A percentile compares a stretch with the other conserved stretches of the same genome.
Conservation (phyloP, 2,113 vertebrate genomes). For the Acrocephalus kingi region DNA sequence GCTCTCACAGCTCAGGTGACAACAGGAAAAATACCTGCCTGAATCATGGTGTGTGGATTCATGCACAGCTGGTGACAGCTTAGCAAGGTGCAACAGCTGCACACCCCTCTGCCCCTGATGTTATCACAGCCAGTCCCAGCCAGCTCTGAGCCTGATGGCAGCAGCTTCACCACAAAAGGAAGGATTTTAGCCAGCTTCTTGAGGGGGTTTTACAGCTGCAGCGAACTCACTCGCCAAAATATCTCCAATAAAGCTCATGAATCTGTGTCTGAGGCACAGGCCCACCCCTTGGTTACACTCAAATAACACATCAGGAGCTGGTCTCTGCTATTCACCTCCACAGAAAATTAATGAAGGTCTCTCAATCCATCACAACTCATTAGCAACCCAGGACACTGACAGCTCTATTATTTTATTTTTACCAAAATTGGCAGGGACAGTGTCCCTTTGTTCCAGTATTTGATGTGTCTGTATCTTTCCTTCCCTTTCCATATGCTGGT, state of each 20-base stretch:
- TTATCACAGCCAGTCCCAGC: background rate
- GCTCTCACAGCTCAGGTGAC: background rate
- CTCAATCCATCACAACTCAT: background rate
- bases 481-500: background rate
- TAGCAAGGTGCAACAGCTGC: background rate
- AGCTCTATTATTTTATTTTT: slow-evolving; percentile 38
- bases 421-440: background rate
- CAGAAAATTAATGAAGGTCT: background rate
- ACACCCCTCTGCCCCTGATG: background rate
- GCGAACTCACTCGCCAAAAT: background rate
- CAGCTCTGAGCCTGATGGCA: background rate
- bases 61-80: background rate
- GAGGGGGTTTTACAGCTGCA: background rate
- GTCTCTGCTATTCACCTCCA: background rate
- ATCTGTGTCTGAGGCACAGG: background rate
- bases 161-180: background rate
- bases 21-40: background rate
- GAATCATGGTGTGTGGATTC: background rate
- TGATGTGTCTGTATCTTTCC: background rate
- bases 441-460: background rate
- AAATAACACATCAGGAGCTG: background rate
- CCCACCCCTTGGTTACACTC: background rate
- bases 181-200: background rate
- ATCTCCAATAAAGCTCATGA: background rate
- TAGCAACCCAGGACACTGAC: background rate